Conservation (phyloP, 2,888 invertebrate species). For the Sycophila texana region DNA sequence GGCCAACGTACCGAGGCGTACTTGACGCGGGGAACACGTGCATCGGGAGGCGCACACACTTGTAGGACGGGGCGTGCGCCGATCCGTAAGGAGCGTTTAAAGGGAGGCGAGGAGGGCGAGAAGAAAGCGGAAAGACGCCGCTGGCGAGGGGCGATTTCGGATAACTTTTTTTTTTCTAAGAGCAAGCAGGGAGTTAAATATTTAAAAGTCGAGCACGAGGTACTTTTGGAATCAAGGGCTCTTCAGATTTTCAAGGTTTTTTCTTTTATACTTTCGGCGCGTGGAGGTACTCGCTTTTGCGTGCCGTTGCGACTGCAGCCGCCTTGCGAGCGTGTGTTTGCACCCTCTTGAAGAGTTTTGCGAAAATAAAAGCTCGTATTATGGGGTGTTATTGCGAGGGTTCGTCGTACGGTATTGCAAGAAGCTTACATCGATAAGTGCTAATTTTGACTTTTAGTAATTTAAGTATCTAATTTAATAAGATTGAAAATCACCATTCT, state of each 20-base stretch:
- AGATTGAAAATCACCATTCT: no score
- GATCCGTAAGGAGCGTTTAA: constrained; percentile 8
- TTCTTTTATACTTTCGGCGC: background rate
- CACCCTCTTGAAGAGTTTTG: no score
- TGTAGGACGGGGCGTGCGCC: constrained; percentile 31
- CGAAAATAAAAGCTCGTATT: no score
- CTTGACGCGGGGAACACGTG: constrained; percentile 67
- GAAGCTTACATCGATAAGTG: no score
- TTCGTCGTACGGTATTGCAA: no score
- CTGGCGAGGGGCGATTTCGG: constrained; percentile 15
- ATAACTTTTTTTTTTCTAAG: constrained; percentile 13
- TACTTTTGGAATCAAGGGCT: constrained; percentile 21
- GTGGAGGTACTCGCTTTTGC: background rate
- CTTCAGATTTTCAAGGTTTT: constrained; percentile 6
- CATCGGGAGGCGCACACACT: constrained; percentile 51
- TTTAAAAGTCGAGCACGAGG: constrained; percentile 31
- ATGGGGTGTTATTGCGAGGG: no score
- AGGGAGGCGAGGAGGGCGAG: constrained; percentile 10
- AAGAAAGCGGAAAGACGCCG: constrained; percentile 28
- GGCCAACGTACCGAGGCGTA: constrained; percentile 29
- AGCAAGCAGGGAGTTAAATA: constrained; percentile 36
- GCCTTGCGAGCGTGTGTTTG: constrained; percentile 9
- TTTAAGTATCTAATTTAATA: no score
- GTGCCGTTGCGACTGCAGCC: background rate
- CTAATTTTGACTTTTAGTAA: no score